Base-by-base conservation (phyloP, 2,888 invertebrate species). In the Leptodirus hochenwartii region DNA sequence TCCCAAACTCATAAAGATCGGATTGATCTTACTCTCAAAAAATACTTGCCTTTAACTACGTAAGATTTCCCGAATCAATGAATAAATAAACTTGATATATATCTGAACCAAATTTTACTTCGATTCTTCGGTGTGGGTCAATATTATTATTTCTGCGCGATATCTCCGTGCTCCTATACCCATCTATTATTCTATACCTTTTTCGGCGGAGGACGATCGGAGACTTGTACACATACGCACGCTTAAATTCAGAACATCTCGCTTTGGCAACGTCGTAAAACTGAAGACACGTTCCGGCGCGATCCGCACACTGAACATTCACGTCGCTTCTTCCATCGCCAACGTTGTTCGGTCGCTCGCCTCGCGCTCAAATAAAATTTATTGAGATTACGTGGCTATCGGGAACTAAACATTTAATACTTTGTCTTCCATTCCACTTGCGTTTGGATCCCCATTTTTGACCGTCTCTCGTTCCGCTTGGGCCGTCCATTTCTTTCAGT, bases 381-480 rank as follows among this genome's bases (percentile, higher is more conserved):
- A 52, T 51, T 46, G 49, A 49, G 47, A 51, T 51, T 53, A 53
- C 51, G 51, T 51, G 51, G 50, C 50, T 51, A 53, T 52, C 49
- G 49, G 45, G 36, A 29, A 37, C 36, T 39, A 38, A 41, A 39
- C 39, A 40, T 41, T 41, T 40, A 41, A 41, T 38, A 37, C 34
- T 34, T 30, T 34, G 37, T 37, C 36, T 29, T 35, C 25, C 26
- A 24, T 17, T 29, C 14, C 22, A 31, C 31, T 9, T 30, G 30
- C 15, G 20, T 10, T 15, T 17, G 26, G 11, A 22, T 15, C 22
- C 9, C 23, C 14, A 20, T 14, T 25, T n/a, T 29, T 31, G 22
- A 14, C 27, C 17, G 17, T 17, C 5, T 8, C 4, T 24, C 15
- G n/a, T 12, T 12, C 4, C 27, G 27, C 22, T 29, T 11, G 15